Evolutionary conservation across 2,888 invertebrate genomes (phyloP).

Genomic region (Flexamia atlantica): DNA sequence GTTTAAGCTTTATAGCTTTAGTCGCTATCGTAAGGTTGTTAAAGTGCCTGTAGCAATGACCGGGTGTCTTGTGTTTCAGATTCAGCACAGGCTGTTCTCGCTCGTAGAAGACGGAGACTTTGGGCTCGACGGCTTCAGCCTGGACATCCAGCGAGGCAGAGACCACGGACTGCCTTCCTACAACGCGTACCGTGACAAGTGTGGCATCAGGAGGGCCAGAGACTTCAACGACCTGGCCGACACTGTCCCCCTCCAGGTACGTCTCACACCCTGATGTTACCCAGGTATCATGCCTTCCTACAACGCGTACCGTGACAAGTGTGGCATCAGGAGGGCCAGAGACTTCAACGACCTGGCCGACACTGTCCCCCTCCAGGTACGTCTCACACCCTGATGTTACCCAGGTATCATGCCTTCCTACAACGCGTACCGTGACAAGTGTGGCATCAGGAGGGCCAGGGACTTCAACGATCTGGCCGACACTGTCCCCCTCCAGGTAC

Average conservation of each 20-base stretch:
- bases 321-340: constrained; percentile 78
- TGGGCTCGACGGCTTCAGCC: constrained; percentile 84
- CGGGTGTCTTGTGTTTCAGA: constrained; percentile 29
- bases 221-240: constrained; percentile 81
- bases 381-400: too few relatives aligned
- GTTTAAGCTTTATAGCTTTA: too few relatives aligned
- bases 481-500: constrained; percentile 76
- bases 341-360: constrained; percentile 81
- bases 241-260: constrained; percentile 76
- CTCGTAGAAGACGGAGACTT: neutral
- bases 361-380: constrained; percentile 76
- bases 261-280: too few relatives aligned
- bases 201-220: constrained; percentile 78
- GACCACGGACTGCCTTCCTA: constrained; percentile 90
- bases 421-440: constrained; percentile 81
- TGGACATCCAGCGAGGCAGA: constrained; percentile 88
- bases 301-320: constrained; percentile 81
- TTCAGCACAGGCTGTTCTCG: constrained; percentile 43
- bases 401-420: constrained; percentile 88
- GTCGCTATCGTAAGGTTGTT: neutral
- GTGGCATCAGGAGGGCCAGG: constrained; percentile 78
- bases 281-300: constrained; percentile 88
- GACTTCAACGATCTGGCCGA: constrained; percentile 81
- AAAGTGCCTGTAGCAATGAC: neutral
- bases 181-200: constrained; percentile 81